Percentiles rank a stretch among this genome's conserved stretches.
These are phyloP conservation scores for Reticulitermes lucifugus DNA, from an alignment of 2,888 invertebrate species.

Conservation along the genomic window DNA sequence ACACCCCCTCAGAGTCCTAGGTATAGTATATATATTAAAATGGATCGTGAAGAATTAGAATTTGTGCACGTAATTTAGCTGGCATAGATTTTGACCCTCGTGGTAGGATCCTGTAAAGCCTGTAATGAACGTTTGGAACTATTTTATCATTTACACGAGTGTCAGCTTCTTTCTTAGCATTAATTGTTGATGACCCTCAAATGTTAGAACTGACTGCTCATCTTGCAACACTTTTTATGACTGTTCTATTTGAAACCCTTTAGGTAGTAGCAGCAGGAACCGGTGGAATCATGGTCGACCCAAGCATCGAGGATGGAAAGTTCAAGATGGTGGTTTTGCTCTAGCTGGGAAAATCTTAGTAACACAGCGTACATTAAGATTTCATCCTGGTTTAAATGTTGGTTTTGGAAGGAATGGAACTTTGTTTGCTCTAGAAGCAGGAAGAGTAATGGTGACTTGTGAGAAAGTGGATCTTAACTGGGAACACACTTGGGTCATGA, in stretches of 20 bases:
- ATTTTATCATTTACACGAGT: too few species aligned
- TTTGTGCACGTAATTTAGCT: too few species aligned
- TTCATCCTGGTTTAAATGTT: slow-evolving; percentile 86
- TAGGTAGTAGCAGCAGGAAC: slow-evolving; percentile 77
- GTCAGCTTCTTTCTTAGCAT: too few species aligned
- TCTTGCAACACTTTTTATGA: neutral
- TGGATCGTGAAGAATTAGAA: too few species aligned
- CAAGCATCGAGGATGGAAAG: slow-evolving; percentile 83
- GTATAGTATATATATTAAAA: too few species aligned
- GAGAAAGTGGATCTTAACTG: slow-evolving; percentile 85
- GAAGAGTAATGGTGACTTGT: slow-evolving; percentile 83
- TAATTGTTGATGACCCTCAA: too few species aligned
- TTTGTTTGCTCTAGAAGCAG: slow-evolving; percentile 82
- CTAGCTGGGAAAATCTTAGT: slow-evolving; percentile 76
- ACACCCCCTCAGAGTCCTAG: too few species aligned
- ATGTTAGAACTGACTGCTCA: neutral
- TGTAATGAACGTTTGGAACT: too few species aligned
- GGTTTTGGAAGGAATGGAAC: slow-evolving; percentile 84
- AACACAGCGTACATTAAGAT: slow-evolving; percentile 76
- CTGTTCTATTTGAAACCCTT: neutral
- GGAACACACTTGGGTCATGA: slow-evolving; percentile 80
- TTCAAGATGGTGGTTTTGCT: slow-evolving; percentile 77
- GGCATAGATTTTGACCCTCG: too few species aligned
- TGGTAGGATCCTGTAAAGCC: too few species aligned
- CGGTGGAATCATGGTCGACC: slow-evolving; percentile 71